Percentiles rank a stretch among this genome's conserved stretches.
phyloP scores from a whole-genome alignment of 2,113 vertebrate genomes.

The Antechinus stuartii region DNA sequence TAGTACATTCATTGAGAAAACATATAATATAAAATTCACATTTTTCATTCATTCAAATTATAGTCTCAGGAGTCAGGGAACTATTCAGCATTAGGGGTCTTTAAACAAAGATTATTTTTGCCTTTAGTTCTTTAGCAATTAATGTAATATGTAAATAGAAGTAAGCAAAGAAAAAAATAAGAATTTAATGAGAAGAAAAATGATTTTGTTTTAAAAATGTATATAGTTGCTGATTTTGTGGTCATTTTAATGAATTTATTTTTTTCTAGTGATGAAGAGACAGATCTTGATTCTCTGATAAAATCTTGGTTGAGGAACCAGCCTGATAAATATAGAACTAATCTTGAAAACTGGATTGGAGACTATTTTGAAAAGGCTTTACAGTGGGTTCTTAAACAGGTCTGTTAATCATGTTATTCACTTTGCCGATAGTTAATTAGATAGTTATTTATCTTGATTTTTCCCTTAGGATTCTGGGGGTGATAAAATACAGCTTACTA shows the following conservation, averaged over 20 bases:
- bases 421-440: not conserved
- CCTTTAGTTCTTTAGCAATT: not conserved
- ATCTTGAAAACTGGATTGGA: constrained; percentile 94
- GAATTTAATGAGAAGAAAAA: constrained; percentile 7
- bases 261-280: constrained; percentile 94
- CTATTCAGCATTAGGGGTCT: not conserved
- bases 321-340: constrained; percentile 86
- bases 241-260: constrained; percentile 9
- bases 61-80: not conserved
- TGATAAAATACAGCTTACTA: not conserved
- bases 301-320: constrained; percentile 95
- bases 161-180: not conserved
- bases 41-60: not conserved
- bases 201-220: constrained; percentile 29
- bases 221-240: constrained; percentile 9
- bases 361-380: constrained; percentile 94
- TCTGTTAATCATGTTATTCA: constrained; percentile 71
- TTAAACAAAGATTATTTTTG: not conserved
- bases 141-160: not conserved
- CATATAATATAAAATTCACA: not conserved
- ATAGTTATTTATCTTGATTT: not conserved
- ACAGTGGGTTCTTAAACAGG: constrained; percentile 96
- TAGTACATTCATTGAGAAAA: not conserved
- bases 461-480: not conserved
- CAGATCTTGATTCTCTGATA: constrained; percentile 92